Base-by-base conservation (phyloP, 2,797 vertebrate species). In the Philypnodon macrostomus region DNA sequence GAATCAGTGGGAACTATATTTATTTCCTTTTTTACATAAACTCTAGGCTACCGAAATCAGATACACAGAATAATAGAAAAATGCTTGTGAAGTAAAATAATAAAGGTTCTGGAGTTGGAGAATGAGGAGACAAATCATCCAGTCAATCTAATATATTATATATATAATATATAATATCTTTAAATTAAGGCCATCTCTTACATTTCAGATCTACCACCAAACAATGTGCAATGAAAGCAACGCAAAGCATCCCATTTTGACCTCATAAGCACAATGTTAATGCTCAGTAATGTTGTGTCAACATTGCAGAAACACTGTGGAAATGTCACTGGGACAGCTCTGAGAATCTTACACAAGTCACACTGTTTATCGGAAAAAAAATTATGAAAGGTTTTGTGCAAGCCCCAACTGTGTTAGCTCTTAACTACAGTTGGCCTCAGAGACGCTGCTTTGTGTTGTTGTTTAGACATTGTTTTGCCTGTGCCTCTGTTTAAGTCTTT, bases 171-270 rank as follows among this genome's bases (percentile, higher is more conserved):
- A n/a, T n/a, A n/a, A n/a, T n/a, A n/a, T n/a, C n/a, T 24, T 26
- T 13, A 70, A 53, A 58, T 40, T 54, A 84, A 88, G 84, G 85
- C 79, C 83, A 89, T 87, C 61, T 55, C 85, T 86, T 88, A 74
- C 80, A 76, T 73, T 79, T 84, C 32, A 47, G 68, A 73, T 73
- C 47, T 69, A 58, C 67, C 63, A 53, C 34, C 62, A 77, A 85
- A 87, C 87, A 87, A 90, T 91, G 89, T 82, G 63, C 77, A 31
- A 58, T 59, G 57, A 77, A 87, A 89, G 80, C 81, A 91, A 89
- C 70, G 83, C 92, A 93, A 91, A 92, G 89, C 86, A 84, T 89
- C 87, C 86, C 83, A 52, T 81, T 61, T 60, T 62, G 4, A 55
- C 40, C 79, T 49, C 45, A 51, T 58, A 48, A 64, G 69, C 55